These are phyloP conservation scores for Anthopleura xanthogrammica DNA, from an alignment of 92 coral and sea anemone species.

Conservation along the genomic window DNA sequence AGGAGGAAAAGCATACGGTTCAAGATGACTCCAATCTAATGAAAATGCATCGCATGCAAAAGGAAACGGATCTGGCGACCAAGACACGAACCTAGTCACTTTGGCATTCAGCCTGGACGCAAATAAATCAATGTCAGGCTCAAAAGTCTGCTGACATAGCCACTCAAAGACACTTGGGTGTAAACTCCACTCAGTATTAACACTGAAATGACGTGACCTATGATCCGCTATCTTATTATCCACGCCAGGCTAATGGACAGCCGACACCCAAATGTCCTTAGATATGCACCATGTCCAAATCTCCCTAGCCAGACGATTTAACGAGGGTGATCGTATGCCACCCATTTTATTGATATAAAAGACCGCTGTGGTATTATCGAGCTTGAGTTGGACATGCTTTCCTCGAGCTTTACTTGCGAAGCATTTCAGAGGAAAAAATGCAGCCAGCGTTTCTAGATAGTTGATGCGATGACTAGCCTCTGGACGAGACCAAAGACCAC, in stretches of 20 bases:
- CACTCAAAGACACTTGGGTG: conserved; percentile 21
- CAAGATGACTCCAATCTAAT: conserved; percentile 41
- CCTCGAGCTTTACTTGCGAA: too few relatives aligned
- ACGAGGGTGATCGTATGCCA: too few relatives aligned
- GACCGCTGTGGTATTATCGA: too few relatives aligned
- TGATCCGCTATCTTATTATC: conserved; percentile 27
- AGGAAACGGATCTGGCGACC: conserved; percentile 53
- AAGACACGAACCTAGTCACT: conserved; percentile 33
- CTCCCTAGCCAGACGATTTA: conserved; percentile 4
- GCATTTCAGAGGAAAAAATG: too few relatives aligned
- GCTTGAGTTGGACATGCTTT: too few relatives aligned
- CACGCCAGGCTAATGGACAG: conserved; percentile 40
- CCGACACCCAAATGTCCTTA: conserved; percentile 24
- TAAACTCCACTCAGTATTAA: conserved; percentile 32
- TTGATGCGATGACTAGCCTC: too few relatives aligned
- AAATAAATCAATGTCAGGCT: conserved; percentile 50
- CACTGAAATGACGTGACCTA: conserved; percentile 25
- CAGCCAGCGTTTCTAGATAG: too few relatives aligned
- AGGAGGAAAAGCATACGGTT: conserved; percentile 55
- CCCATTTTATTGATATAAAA: too few relatives aligned
- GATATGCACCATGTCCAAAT: conserved; percentile 53
- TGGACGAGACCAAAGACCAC: too few relatives aligned
- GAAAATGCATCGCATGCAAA: conserved; percentile 46
- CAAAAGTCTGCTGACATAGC: conserved; percentile 7
- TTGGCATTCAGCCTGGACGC: conserved; percentile 51